Base-by-base conservation (phyloP, 2,888 invertebrate species). In the Phaedon cochleariae region DNA sequence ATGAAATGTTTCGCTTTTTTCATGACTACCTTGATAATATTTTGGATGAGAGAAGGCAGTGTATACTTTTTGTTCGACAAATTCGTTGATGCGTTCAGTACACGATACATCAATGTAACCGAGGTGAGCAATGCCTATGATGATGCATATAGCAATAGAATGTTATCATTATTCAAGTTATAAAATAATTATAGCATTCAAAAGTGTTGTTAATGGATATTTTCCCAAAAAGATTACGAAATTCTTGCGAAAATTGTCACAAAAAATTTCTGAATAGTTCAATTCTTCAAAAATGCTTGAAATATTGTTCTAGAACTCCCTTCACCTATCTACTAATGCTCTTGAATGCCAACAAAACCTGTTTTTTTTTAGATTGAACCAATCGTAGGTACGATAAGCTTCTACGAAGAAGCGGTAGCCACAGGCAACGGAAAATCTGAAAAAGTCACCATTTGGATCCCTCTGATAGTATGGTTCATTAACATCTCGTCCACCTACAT, bases 1-100 rank as follows among this genome's bases (percentile, higher is more conserved):
- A 90, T 93, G 87, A 96, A 96, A 84, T 90, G 93, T 60, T 45
- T 89, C 0, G 80, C 93, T 2, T 96, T 96, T 76, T 87, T 92
- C 69, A 73, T 85, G 1, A 86, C 88, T 65, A 88, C 77, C 31
- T 9, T 93, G 51, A 76, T 90, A 7, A 88, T 90, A 59, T 83
- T 90, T 63, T 77, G 80, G 59, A 60, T 84, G 0, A 84, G 85
- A 72, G 82, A 84, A 18, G 86, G 86, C 34, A 78, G 84, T 15
- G 82, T 85, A 0, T 72, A 79, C 26, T 80, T 85, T 22, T 82
- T 88, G 74, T 90, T 90, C 73, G 79, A 83, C 0, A 77, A 84
- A 52, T 84, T 86, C 49, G 46, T 57, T 0, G 77, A 80, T 6
- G 87, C 87, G 15, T 90, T 90, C 81, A 73, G 77, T 15, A 77